Base-by-base conservation (phyloP, 2,888 invertebrate genomes). In the Archips xylosteana region DNA sequence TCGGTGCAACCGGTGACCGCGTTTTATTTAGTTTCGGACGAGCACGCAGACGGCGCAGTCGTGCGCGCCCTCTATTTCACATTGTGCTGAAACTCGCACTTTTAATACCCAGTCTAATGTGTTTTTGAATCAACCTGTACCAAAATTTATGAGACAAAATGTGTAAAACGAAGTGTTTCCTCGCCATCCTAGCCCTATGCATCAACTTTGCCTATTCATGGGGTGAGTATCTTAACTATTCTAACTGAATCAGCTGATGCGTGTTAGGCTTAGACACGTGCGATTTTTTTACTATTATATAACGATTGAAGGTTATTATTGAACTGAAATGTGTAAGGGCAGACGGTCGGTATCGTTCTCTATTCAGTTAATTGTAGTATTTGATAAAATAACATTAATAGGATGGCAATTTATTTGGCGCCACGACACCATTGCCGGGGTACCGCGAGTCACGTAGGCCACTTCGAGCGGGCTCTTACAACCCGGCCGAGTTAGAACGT, bases 381-480 rank as follows among this genome's bases (percentile, higher is more conserved):
- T 73, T 76, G 74, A 71, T 76, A 75, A 79, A 78, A 79, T 81
- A 76, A 79, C 85, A 90, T 91, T 88, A 82, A 87, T 92, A 93
- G 89, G 92, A 88, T 89, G 88, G 87, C 88, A 91, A 85, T 90
- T 95, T 83, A 95, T 89, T 89, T 93, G 89, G 92, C 95, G 84
- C 89, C 86, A 84, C 86, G 92, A 84, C 92, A 90, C 94, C 95
- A 94, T 94, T 91, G 89, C 89, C 80, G 83, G 87, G 88, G 87
- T 85, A 81, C 88, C 85, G 84, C 81, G 79, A 91, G 95, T 95
- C 95, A 95, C 95, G 95, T 95, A 95, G 91, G 94, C 95, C 92
- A 93, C 89, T 86, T 79, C 78, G 85, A 83, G 80, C 83, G 81
- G 79, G 76, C 74, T 75, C 71, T 74, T 76, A 78, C 80, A 89